These are phyloP conservation scores for Monochamus alternatus DNA, from an alignment of 2,888 invertebrate species.

Conservation along the genomic window DNA sequence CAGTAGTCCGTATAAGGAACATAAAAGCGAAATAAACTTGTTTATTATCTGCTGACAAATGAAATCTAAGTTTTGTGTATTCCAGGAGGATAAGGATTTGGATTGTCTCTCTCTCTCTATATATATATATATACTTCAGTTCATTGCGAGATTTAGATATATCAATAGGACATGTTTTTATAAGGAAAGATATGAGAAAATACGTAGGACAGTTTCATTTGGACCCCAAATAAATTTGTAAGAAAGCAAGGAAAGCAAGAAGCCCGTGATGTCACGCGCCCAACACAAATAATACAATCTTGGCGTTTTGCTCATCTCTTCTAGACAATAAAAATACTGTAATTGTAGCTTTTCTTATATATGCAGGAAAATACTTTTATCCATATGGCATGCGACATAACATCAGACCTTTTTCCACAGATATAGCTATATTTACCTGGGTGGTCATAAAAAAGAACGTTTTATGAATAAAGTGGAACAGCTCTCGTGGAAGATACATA, in stretches of 20 bases:
- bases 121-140: constrained; percentile 23
- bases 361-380: constrained; percentile 61
- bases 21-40: constrained; percentile 4
- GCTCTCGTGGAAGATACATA: background rate
- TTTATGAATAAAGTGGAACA: background rate
- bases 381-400: constrained; percentile 46
- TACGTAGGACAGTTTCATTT: constrained; percentile 34
- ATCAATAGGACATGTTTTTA: constrained; percentile 34
- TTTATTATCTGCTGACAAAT: constrained; percentile 24
- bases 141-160: constrained; percentile 30
- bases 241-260: constrained; percentile 27
- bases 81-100: constrained; percentile 5
- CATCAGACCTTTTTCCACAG: constrained; percentile 29
- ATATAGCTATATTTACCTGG: constrained; percentile 6
- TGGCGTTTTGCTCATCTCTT: constrained; percentile 61
- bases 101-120: background rate
- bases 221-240: constrained; percentile 26
- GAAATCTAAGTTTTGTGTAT: constrained; percentile 11
- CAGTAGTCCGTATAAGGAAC: background rate
- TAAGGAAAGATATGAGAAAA: constrained; percentile 31
- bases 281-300: constrained; percentile 61
- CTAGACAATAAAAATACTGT: constrained; percentile 60
- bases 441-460: constrained; percentile 12
- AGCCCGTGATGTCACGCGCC: constrained; percentile 54
- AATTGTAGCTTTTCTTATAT: constrained; percentile 60